Base-by-base conservation (phyloP, 2,888 invertebrate genomes). In the Maniola hyperantus region DNA sequence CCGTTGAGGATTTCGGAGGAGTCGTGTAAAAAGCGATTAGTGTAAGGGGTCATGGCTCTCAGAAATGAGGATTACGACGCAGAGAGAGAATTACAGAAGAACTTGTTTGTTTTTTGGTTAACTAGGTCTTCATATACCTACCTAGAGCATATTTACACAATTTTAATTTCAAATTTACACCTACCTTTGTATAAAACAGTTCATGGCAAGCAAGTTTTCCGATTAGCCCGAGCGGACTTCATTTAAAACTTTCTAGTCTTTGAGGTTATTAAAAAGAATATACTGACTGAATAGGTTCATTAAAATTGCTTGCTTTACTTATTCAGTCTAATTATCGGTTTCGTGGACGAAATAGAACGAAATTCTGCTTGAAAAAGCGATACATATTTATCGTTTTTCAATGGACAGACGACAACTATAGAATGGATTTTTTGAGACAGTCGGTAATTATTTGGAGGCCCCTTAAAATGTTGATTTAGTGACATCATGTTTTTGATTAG, bases 161-260 rank as follows among this genome's bases (percentile, higher is more conserved):
- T n/a, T n/a, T n/a, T n/a, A n/a, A n/a, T n/a, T n/a, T n/a, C n/a
- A n/a, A n/a, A 50, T 66, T 62, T 58, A 18, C n/a, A n/a, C 26
- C 26, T 26, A 26, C 42, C 61, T 51, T 66, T 61, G 55, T 36
- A n/a, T n/a, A 63, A 53, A 66, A 48, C 34, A 44, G 46, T 66
- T 58, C 54, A 39, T 48, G 57, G 59, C n/a, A 51, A 77, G 73
- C 20, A 44, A 77, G 73, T 78, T 78, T 71, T 70, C 73, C 75
- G 79, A 78, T 77, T 78, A 77, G 72, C 73, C 72, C 70, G 70
- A 71, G 75, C 71, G 70, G 72, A 72, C 73, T 73, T 78, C 77
- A 75, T 79, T 79, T 78, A 78, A 79, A 79, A 79, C 75, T 79
- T 79, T 69, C 64, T 51, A 68, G 66, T 68, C 72, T 73, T 77